Conservation (phyloP, 2,113 vertebrate genomes). For the Gopherus evgoodei region DNA sequence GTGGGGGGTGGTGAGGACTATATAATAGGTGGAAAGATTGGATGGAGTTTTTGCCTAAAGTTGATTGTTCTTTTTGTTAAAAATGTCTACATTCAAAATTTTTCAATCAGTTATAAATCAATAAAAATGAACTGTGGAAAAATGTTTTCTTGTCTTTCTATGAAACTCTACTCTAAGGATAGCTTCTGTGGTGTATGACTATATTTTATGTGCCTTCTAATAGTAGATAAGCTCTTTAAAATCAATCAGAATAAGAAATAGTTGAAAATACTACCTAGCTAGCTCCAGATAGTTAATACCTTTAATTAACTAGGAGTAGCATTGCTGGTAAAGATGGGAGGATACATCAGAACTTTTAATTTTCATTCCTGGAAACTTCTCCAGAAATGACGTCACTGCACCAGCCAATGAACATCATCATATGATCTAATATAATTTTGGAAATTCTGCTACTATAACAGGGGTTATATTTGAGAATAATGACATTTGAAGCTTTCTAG, state of each 20-base stretch:
- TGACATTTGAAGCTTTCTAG: accelerated
- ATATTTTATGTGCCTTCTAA: not conserved
- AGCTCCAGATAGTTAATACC: not conserved
- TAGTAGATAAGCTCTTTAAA: not conserved
- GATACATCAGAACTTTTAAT: not conserved
- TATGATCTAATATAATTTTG: not conserved
- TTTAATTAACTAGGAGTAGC: not conserved
- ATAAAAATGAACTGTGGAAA: not conserved
- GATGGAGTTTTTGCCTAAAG: not conserved
- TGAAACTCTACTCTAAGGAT: not conserved
- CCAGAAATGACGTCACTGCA: not conserved
- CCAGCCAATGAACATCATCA: not conserved
- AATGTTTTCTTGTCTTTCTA: not conserved
- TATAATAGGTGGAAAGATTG: not conserved
- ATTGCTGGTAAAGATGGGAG: not conserved
- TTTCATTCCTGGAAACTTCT: constrained; percentile 8
- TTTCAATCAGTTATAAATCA: not conserved
- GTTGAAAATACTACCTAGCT: not conserved
- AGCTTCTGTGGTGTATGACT: not conserved
- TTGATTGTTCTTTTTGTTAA: not conserved
- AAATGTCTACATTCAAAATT: not conserved
- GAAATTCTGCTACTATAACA: not conserved
- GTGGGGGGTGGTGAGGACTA: too few species aligned
- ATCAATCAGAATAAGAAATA: not conserved
- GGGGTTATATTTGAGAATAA: not conserved